Base-by-base conservation (phyloP, 2,888 invertebrate genomes). In the Euplexia lucipara region DNA sequence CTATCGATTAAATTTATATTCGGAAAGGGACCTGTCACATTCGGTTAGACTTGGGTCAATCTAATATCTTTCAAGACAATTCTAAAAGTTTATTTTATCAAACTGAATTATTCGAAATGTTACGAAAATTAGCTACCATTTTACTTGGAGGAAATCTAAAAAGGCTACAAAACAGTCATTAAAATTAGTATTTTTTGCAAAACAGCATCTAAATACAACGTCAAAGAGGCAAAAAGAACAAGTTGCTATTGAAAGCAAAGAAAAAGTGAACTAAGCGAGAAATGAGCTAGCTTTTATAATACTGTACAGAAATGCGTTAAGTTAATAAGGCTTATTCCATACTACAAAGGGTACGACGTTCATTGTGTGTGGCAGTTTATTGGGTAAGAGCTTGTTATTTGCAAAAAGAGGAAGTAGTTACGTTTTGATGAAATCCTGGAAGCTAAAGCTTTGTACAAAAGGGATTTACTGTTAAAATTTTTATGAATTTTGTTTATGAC, bases 361-460 rank as follows among this genome's bases (percentile, higher is more conserved):
- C 62, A 78, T 82, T 82, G 80, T 81, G 69, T 78, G 51, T 65
- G 54, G 63, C 64, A 76, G 73, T 78, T 78, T 78, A 78, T 76
- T 74, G 68, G 56, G 57, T 68, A 64, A 70, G 48, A 77, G 66
- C 76, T 73, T 73, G 74, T 76, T 78, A 70, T 67, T 75, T 68
- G 65, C 56, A 73, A 81, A 75, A 66, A 69, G 78, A 65, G 65
- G 69, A 78, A 70, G 48, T 58, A 62, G 70, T 76, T 63, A 39
- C 32, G 48, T 66, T 79, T 69, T 70, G 62, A 70, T 70, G 67
- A 62, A 73, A 45, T 58, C 47, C 57, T 72, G 22, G 39, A 10
- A 52, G 42, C 45, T 35, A 52, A 12, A 54, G 34, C 42, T 70
- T 59, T 70, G 30, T 52, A 16, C 18, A n/a, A 37, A 49, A 8